A percentile compares a stretch with the other conserved stretches of the same genome.
Evolutionary conservation across 2,797 vertebrate genomes (phyloP).

Genomic region (Ctenochaetus hawaiiensis): DNA sequence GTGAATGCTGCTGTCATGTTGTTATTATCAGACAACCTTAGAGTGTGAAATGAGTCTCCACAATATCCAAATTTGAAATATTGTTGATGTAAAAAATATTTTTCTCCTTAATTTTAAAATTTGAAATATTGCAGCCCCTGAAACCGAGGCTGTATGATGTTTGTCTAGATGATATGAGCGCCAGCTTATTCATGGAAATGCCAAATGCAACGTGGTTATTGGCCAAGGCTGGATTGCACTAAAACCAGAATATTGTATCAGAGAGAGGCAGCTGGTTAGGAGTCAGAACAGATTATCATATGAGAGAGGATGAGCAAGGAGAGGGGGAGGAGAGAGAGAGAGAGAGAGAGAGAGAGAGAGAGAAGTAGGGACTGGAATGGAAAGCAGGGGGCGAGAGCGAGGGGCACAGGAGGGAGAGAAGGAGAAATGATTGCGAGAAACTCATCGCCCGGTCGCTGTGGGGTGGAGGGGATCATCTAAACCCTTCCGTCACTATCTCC

Average conservation of each 20-base stretch:
- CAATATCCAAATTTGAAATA: slow-evolving; percentile 53
- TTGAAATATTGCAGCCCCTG: slow-evolving; percentile 54
- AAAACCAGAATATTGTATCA: slow-evolving; percentile 88
- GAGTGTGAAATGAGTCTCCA: slow-evolving; percentile 32
- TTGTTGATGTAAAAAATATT: slow-evolving; percentile 33
- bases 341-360: slow-evolving; percentile 29
- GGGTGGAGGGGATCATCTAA: slow-evolving; percentile 80
- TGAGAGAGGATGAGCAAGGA: slow-evolving; percentile 81
- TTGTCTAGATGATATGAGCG: slow-evolving; percentile 76
- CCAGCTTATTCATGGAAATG: slow-evolving; percentile 83
- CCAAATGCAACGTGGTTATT: slow-evolving; percentile 82
- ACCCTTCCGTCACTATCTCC: slow-evolving; percentile 74
- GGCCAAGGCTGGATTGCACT: slow-evolving; percentile 86
- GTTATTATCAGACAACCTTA: slow-evolving; percentile 26
- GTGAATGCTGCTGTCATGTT: slow-evolving; percentile 19
- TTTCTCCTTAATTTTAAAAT: slow-evolving; percentile 38
- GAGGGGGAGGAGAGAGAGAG: slow-evolving; percentile 59
- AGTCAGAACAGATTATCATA: slow-evolving; percentile 89
- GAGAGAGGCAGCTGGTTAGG: slow-evolving; percentile 87
- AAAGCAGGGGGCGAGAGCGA: slow-evolving; percentile 67
- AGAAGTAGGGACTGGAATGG: slow-evolving; percentile 64
- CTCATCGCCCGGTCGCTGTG: slow-evolving; percentile 81
- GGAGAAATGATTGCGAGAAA: slow-evolving; percentile 74
- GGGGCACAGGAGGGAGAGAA: slow-evolving; percentile 57
- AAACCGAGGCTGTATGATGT: slow-evolving; percentile 70